Evolutionary conservation across 92 coral and sea anemone species (phyloP).

Genomic region (Hydrozoanthus gracilis): DNA sequence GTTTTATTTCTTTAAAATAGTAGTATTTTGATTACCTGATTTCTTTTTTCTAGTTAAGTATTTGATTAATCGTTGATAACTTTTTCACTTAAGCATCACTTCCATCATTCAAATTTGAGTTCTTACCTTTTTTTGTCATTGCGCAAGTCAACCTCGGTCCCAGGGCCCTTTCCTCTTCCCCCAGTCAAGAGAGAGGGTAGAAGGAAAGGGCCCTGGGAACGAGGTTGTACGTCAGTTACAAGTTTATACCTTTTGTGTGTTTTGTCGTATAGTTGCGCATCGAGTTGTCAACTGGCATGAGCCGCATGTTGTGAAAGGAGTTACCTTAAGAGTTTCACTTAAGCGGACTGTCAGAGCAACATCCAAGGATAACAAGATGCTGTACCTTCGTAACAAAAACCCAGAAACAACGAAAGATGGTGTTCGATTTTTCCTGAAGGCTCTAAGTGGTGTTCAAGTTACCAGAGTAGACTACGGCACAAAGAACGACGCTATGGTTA

Average conservation of each 20-base stretch:
- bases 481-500: slow-evolving; percentile 28
- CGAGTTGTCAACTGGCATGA: not conserved
- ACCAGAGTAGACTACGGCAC: slow-evolving; percentile 13
- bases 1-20: too few relatives aligned
- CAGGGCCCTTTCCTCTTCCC: too few relatives aligned
- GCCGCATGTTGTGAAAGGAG: not conserved
- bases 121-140: not conserved
- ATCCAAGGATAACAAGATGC: slow-evolving; percentile 16
- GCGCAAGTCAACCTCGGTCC: too few relatives aligned
- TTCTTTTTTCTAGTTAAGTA: too few relatives aligned
- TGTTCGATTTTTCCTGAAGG: not conserved
- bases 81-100: too few relatives aligned
- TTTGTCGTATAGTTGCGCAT: not conserved
- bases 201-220: too few relatives aligned
- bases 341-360: slow-evolving; percentile 12
- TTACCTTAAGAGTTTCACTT: not conserved
- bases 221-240: not conserved
- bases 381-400: slow-evolving; percentile 18
- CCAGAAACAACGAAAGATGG: slow-evolving; percentile 30
- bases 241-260: not conserved
- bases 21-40: too few relatives aligned
- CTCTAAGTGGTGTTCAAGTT: slow-evolving; percentile 11
- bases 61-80: too few relatives aligned
- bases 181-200: not conserved
- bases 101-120: too few relatives aligned